A percentile compares a stretch with the other conserved stretches of the same genome.
Evolutionary conservation across 2,888 invertebrate genomes (phyloP).

Genomic region (Stenodema calcarata): DNA sequence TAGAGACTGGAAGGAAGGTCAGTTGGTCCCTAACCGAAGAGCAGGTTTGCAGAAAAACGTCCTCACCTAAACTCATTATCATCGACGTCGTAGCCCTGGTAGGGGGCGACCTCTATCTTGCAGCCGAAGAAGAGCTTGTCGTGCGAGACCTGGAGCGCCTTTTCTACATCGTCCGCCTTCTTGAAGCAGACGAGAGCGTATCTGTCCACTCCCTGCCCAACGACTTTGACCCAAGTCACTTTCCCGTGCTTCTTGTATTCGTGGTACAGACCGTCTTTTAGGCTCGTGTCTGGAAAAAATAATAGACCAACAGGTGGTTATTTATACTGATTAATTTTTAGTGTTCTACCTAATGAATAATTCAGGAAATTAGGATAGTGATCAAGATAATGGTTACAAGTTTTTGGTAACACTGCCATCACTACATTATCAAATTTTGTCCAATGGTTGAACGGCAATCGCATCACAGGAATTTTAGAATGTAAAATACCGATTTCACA

Average conservation of each 20-base stretch:
- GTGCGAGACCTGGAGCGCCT: conserved; percentile 93
- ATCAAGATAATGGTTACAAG: too few species aligned
- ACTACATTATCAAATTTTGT: too few species aligned
- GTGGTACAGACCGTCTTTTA: conserved; percentile 97
- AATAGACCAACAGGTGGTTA: too few species aligned
- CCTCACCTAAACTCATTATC: conserved; percentile 62
- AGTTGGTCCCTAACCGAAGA: too few species aligned
- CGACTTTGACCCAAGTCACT: conserved; percentile 93
- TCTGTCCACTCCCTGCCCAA: conserved; percentile 88
- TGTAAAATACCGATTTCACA: too few species aligned
- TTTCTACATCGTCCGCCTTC: conserved; percentile 95
- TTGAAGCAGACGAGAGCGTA: conserved; percentile 96
- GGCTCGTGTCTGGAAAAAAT: conserved; percentile 77
- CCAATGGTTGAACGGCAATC: too few species aligned
- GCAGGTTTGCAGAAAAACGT: neutral
- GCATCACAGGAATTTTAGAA: too few species aligned
- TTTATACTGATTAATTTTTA: too few species aligned
- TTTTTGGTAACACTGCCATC: too few species aligned
- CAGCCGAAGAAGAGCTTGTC: conserved; percentile 97
- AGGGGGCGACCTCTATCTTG: conserved; percentile 93
- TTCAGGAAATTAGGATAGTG: too few species aligned
- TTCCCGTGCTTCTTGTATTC: conserved; percentile 99
- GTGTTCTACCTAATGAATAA: too few species aligned
- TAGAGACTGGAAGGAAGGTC: too few species aligned
- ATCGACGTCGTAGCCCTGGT: conserved; percentile 75